Conservation (phyloP, 92 coral and sea anemone species). For the Heliopora coerulea region DNA sequence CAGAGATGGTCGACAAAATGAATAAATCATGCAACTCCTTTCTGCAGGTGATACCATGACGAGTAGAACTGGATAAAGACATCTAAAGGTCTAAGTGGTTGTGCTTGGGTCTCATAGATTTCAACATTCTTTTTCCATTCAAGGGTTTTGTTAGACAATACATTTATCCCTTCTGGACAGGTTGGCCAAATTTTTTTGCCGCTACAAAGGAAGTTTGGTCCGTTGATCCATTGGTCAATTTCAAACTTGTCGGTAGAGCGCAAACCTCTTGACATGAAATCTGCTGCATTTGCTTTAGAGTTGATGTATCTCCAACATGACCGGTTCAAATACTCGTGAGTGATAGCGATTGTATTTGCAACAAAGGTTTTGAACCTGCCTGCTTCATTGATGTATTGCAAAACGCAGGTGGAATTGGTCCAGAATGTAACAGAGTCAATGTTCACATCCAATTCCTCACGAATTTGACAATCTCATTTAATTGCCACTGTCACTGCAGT, state of each 20-base stretch:
- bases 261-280: conserved; percentile 15
- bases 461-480: neutral
- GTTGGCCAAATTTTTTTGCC: conserved; percentile 14
- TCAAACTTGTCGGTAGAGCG: conserved; percentile 3
- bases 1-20: neutral
- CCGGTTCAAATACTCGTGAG: neutral
- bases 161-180: conserved; percentile 24
- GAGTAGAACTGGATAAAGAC: conserved; percentile 11
- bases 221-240: conserved; percentile 25
- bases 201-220: conserved; percentile 1
- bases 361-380: conserved; percentile 1
- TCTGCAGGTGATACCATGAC: conserved; percentile 8
- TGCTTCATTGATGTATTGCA: conserved; percentile 13
- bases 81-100: neutral
- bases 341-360: conserved; percentile 4
- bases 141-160: conserved; percentile 12
- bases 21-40: conserved; percentile 25
- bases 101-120: conserved; percentile 18
- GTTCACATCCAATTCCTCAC: neutral
- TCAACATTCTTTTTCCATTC: conserved; percentile 25
- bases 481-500: conserved; percentile 2
- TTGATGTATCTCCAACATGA: conserved; percentile 8
- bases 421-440: conserved; percentile 6
- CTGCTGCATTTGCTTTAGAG: conserved; percentile 11
- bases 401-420: conserved; percentile 10